These are phyloP conservation scores for Prunella himalayana DNA, from an alignment of 2,113 vertebrate genomes.

Conservation along the genomic window DNA sequence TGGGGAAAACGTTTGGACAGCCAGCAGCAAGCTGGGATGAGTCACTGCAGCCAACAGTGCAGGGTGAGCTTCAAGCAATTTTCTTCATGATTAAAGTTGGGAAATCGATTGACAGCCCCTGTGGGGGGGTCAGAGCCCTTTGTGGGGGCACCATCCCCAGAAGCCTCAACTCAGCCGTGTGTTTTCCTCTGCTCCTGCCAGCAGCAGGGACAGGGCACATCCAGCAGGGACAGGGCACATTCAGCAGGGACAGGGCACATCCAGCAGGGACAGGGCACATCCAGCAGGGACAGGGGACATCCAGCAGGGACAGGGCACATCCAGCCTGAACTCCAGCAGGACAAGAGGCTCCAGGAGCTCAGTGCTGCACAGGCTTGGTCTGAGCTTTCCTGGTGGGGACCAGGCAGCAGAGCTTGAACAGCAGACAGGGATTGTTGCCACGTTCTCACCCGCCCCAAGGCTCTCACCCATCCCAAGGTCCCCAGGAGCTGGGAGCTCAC, in stretches of 20 bases:
- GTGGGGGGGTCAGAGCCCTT: neutral
- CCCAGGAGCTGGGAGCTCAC: neutral
- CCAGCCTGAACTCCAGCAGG: neutral
- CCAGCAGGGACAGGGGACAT: neutral
- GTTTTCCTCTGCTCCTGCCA: neutral
- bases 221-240: neutral
- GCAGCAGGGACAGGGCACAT: neutral
- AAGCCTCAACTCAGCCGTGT: neutral
- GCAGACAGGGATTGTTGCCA: rapidly evolving
- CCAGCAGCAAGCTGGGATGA: neutral
- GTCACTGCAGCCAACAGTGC: neutral
- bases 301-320: neutral
- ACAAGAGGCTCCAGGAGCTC: neutral
- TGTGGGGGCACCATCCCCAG: neutral
- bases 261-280: neutral
- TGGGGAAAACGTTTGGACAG: constrained; percentile 30
- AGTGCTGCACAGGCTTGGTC: neutral
- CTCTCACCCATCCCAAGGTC: neutral
- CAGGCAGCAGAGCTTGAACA: neutral
- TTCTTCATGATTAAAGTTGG: neutral
- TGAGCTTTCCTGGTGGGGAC: neutral
- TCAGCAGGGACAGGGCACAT: neutral
- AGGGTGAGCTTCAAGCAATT: neutral
- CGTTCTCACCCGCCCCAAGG: rapidly evolving
- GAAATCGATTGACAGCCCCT: neutral